Base-by-base conservation (phyloP, 2,888 invertebrate genomes). In the Sarcophaga variegata region DNA sequence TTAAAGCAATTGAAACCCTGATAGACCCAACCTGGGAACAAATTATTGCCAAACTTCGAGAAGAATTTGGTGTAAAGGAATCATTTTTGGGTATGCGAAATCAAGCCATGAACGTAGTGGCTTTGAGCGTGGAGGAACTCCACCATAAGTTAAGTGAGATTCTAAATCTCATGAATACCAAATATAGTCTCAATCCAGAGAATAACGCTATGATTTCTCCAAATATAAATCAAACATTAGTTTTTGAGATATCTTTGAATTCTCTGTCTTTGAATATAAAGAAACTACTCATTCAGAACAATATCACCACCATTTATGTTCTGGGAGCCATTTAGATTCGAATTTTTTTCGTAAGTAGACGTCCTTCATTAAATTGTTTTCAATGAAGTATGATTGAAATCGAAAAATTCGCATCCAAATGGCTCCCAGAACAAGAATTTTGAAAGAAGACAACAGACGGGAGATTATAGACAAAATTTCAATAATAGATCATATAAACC, bases 21-120 rank as follows among this genome's bases (percentile, higher is more conserved):
- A 0, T 64, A 8, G 12, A 10, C 22, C 62, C 62, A 20, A 62
- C 81, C 2, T 87, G 77, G 80, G 83, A 83, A 6, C 17, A 81
- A 20, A 83, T 83, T 10, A 63, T 81, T 5, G n/a, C 11, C 8
- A 86, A 81, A 60, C 69, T 86, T 4, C 81, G 81, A 27, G 79
- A 84, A 47, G 84, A 85, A 76, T 87, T 87, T 67, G 83, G 87
- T 5, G 69, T 87, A 17, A 87, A 79, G 69, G 74, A 81, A 64
- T 66, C 83, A 3, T 87, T 81, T 37, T 81, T 77, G 27, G 80
- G 77, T n/a, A 14, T 86, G 49, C n/a, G 78, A 47, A 81, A 54
- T 20, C 67, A 81, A 37, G 78, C 81, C 25, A 17, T 85, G 17
- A 82, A 81, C 72, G 85, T 81, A 27, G 69, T 72, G 49, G 66